Conservation (phyloP, 2,797 vertebrate species). For the Sebastes goodei region DNA sequence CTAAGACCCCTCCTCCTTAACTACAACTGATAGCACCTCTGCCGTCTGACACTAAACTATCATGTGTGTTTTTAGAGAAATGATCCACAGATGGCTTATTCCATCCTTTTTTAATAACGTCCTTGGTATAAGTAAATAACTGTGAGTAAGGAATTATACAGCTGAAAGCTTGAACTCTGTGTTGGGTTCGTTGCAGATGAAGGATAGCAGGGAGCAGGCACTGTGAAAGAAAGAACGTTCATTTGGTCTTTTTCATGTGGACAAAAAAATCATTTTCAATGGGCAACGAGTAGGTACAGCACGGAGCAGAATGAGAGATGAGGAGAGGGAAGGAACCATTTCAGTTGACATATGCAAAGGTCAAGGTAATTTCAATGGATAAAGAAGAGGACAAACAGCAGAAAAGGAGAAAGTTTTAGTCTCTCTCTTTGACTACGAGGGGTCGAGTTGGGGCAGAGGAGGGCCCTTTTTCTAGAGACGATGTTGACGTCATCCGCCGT, state of each 20-base stretch:
- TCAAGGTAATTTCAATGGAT: conserved; percentile 49
- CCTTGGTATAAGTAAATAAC: conserved; percentile 60
- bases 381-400: conserved; percentile 11
- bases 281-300: conserved; percentile 7
- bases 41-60: conserved; percentile 55
- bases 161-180: conserved; percentile 31
- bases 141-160: conserved; percentile 21
- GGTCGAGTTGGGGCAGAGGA: conserved; percentile 3
- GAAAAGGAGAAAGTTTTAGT: conserved; percentile 24
- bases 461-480: conserved; percentile 12
- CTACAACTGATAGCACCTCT: conserved; percentile 84
- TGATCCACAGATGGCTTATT: conserved; percentile 18
- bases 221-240: background rate
- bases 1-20: conserved; percentile 88
- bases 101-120: background rate
- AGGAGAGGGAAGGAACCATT: conserved; percentile 29
- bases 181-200: conserved; percentile 19
- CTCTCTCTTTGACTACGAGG: background rate
- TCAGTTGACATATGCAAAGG: conserved; percentile 55
- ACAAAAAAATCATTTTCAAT: conserved; percentile 7
- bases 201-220: background rate
- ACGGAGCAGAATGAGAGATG: conserved; percentile 21
- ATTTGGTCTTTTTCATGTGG: conserved; percentile 12
- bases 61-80: conserved; percentile 5
- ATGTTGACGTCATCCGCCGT: conserved; percentile 38